Conservation (phyloP, 1,140 invertebrate genomes). For the Drosophila lacertosa region DNA sequence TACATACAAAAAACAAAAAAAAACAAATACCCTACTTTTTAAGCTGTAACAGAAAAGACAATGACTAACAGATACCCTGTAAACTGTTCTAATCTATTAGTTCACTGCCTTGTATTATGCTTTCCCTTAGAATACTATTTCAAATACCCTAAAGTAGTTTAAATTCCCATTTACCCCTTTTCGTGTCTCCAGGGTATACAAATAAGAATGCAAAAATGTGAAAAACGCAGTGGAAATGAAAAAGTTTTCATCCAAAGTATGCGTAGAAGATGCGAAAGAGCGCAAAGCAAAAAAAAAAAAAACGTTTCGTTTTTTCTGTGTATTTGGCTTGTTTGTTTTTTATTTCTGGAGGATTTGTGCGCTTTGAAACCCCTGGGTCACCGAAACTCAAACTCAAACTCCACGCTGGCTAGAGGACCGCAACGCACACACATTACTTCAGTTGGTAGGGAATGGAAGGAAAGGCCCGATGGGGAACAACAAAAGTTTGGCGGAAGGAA, state of each 20-base stretch:
- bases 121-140: too few relatives aligned
- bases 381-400: conserved; percentile 28
- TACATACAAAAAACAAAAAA: too few relatives aligned
- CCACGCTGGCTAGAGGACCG: conserved; percentile 9
- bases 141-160: too few relatives aligned
- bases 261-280: conserved; percentile 64
- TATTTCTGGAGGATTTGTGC: conserved; percentile 21
- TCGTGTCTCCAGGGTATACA: background rate
- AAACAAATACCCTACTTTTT: too few relatives aligned
- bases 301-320: conserved; percentile 41
- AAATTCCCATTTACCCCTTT: too few relatives aligned
- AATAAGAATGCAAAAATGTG: conserved; percentile 38
- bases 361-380: conserved; percentile 12
- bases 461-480: background rate
- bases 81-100: background rate
- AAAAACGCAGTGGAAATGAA: conserved; percentile 56
- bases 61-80: background rate
- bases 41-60: too few relatives aligned
- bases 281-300: conserved; percentile 31
- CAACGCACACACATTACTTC: conserved; percentile 54
- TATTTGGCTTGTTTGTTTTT: conserved; percentile 21
- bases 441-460: too few relatives aligned
- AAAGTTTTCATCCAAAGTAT: conserved; percentile 56
- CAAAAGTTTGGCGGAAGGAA: conserved; percentile 46
- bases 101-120: too few relatives aligned